phyloP scores from a whole-genome alignment of 2,113 vertebrate genomes.

The Melanotaenia duboulayi region DNA sequence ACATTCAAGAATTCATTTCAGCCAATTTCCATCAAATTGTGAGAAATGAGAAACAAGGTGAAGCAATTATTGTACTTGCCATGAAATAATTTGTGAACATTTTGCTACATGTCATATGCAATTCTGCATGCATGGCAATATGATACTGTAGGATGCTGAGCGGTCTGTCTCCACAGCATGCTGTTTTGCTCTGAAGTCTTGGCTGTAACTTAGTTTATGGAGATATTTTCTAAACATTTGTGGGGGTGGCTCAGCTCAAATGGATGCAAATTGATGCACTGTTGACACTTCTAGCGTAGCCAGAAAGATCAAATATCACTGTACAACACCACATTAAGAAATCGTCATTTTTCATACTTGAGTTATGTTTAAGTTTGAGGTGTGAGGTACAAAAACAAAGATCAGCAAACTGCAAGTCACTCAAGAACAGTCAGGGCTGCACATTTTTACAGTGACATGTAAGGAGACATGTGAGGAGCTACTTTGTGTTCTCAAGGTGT shows the following conservation, averaged over 20 bases:
- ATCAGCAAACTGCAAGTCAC: not conserved
- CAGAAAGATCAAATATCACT: not conserved
- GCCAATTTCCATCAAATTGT: conserved; percentile 51
- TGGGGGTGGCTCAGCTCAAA: conserved; percentile 10
- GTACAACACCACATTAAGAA: not conserved
- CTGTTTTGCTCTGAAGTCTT: conserved; percentile 17
- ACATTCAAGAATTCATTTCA: conserved; percentile 40
- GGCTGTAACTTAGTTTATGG: not conserved
- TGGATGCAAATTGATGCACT: conserved; percentile 15
- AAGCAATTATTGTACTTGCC: conserved; percentile 44
- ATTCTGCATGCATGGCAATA: conserved; percentile 17
- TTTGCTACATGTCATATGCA: conserved; percentile 41
- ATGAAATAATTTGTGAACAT: conserved; percentile 28
- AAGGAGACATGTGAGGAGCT: conserved; percentile 31
- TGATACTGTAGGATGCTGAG: conserved; percentile 11
- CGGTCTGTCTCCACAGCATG: conserved; percentile 12
- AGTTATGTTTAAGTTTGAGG: conserved; percentile 19
- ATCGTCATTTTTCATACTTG: not conserved
- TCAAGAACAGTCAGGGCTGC: not conserved
- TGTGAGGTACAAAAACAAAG: conserved; percentile 25
- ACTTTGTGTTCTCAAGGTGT: conserved; percentile 29
- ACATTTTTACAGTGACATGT: conserved; percentile 39
- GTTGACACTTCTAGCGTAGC: conserved; percentile 9
- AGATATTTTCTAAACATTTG: conserved; percentile 14
- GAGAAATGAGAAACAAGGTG: conserved; percentile 41